These are phyloP conservation scores for Diadema setosum DNA, from an alignment of 35 echinoderm and acorn worm species.

Conservation along the genomic window DNA sequence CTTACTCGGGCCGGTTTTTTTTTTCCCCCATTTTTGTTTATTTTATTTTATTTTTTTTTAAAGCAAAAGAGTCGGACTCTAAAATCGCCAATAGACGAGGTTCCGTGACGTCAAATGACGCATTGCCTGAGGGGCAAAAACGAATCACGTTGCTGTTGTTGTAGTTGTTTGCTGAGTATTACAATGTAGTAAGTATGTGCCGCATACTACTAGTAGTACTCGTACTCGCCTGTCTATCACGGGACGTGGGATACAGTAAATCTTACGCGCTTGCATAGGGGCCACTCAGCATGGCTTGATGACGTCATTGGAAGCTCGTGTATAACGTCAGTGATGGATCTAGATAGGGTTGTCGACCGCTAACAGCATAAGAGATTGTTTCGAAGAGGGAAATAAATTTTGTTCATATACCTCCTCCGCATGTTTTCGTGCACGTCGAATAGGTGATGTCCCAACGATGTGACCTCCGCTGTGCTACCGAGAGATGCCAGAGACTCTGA, in stretches of 20 bases:
- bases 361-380: background rate
- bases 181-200: too few species aligned
- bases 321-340: background rate
- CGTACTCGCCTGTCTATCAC: background rate
- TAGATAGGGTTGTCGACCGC: background rate
- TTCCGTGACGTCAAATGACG: too few species aligned
- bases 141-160: too few species aligned
- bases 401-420: background rate
- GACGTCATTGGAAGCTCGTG: background rate
- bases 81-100: too few species aligned
- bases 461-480: background rate
- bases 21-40: too few species aligned
- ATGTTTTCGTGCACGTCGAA: background rate
- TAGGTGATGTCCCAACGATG: background rate
- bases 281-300: background rate
- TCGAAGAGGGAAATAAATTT: background rate
- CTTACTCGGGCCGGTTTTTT: too few species aligned
- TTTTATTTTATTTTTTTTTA: too few species aligned
- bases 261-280: background rate
- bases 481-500: background rate
- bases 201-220: too few species aligned
- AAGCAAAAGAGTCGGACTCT: too few species aligned
- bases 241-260: background rate
- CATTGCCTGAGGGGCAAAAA: too few species aligned
- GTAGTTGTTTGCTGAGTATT: too few species aligned